A percentile compares a stretch with the other conserved stretches of the same genome.
Conservation (phyloP, 2,797 vertebrate genomes). For the Sebastes diaconus region DNA sequence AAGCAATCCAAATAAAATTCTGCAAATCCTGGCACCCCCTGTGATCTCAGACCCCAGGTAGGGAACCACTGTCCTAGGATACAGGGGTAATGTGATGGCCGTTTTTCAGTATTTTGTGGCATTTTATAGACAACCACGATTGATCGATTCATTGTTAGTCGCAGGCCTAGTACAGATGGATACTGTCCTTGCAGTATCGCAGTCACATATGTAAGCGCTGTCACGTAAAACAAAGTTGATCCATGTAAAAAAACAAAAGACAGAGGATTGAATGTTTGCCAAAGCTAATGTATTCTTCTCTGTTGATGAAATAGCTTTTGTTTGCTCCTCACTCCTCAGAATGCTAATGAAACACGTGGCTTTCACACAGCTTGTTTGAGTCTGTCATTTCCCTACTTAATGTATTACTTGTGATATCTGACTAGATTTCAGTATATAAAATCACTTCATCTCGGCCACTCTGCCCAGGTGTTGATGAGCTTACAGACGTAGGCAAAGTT, state of each 20-base stretch:
- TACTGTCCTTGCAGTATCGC: not conserved
- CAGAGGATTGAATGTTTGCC: not conserved
- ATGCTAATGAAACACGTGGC: not conserved
- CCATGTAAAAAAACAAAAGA: not conserved
- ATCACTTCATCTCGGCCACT: not conserved
- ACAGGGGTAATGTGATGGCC: not conserved
- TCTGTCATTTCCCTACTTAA: not conserved
- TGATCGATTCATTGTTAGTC: not conserved
- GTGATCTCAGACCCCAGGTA: too few relatives aligned
- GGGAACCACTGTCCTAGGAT: not conserved
- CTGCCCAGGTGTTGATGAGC: not conserved
- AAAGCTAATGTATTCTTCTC: not conserved
- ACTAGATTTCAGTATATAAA: not conserved
- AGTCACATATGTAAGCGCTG: not conserved
- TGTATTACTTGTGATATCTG: not conserved
- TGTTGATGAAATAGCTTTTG: not conserved
- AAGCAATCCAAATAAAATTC: too few relatives aligned
- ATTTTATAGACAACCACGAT: not conserved
- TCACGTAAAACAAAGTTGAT: not conserved
- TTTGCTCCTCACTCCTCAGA: not conserved
- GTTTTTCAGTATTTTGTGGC: not conserved
- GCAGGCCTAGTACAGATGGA: not conserved
- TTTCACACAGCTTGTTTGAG: not conserved
- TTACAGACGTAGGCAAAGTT: not conserved
- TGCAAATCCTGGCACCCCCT: too few relatives aligned